Base-by-base conservation (phyloP, 2,888 invertebrate species). In the Diarsia dahlii region DNA sequence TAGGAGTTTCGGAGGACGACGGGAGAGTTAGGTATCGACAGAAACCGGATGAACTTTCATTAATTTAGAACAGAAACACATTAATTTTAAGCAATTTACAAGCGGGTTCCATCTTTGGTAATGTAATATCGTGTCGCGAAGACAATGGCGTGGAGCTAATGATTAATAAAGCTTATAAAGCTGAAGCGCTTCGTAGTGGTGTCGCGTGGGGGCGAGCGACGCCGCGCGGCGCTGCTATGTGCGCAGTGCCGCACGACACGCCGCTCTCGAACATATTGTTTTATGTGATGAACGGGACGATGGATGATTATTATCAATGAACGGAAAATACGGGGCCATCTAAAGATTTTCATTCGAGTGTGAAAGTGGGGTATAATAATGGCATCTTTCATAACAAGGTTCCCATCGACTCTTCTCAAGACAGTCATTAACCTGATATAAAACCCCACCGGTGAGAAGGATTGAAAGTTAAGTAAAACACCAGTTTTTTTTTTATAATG, bases 121-220 rank as follows among this genome's bases (percentile, higher is more conserved):
- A 88, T 87, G 88, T 90, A 87, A 88, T 87, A 81, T 88, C 78
- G 82, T 78, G 72, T 74, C 54, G 48, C 12, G 67, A 23, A 86
- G 82, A 90, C 87, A 90, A 89, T 88, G 85, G 75, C 67, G 48
- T 70, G 48, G 60, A 73, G 60, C 45, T 64, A 50, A 79, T 58
- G 28, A 28, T 60, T 34, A 60, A 60, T 60, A 80, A 74, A 76
- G 28, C 28, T 28, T n/a, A n/a, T n/a, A 2, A 28, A 28, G 68
- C 71, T 63, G 46, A 71, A 64, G 39, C 34, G 58, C 23, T 46
- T 69, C 48, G 64, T n/a, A 56, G 56, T 71, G 56, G 18, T 56
- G 46, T 10, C 28, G 39, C 48, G 39, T 18, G 62, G 0, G 15
- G 15, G 52, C 46, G 23, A 13, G n/a, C 23, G 58, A 56, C n/a